These are phyloP conservation scores for Drosophila nigritarsus DNA, from an alignment of 2,888 invertebrate genomes.

Conservation along the genomic window DNA sequence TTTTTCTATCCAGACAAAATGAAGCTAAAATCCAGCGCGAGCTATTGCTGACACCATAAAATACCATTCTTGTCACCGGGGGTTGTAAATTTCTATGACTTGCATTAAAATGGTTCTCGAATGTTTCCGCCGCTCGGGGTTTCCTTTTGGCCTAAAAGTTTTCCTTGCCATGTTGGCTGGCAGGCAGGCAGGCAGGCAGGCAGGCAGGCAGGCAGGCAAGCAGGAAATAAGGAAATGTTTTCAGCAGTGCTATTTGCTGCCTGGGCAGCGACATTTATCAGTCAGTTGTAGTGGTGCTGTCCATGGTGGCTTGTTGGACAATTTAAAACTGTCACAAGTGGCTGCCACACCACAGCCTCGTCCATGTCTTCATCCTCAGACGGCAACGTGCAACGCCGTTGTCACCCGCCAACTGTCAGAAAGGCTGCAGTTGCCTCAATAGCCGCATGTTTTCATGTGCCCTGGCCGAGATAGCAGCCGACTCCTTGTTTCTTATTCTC, in stretches of 20 bases:
- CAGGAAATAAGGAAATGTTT: slow-evolving; percentile 80
- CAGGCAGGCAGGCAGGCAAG: slow-evolving; percentile 52
- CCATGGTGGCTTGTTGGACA: slow-evolving; percentile 73
- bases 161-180: slow-evolving; percentile 60
- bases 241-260: slow-evolving; percentile 78
- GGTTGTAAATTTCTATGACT: slow-evolving; percentile 81
- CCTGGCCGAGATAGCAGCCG: slow-evolving; percentile 40
- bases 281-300: slow-evolving; percentile 76
- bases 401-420: slow-evolving; percentile 46
- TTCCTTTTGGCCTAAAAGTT: slow-evolving; percentile 81
- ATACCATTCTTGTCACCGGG: slow-evolving; percentile 74
- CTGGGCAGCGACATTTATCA: slow-evolving; percentile 79
- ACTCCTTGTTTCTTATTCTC: slow-evolving; percentile 7
- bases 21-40: slow-evolving; percentile 15
- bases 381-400: slow-evolving; percentile 27
- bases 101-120: slow-evolving; percentile 79
- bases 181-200: slow-evolving; percentile 55
- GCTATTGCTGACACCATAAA: slow-evolving; percentile 61
- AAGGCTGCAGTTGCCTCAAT: slow-evolving; percentile 44
- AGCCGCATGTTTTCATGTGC: slow-evolving; percentile 56
- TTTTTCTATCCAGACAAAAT: slow-evolving; percentile 5
- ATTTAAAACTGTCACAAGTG: slow-evolving; percentile 81
- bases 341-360: slow-evolving; percentile 29
- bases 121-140: slow-evolving; percentile 73
- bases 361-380: slow-evolving; percentile 6